A percentile compares a stretch with the other conserved stretches of the same genome.
Evolutionary conservation across 2,113 vertebrate genomes (phyloP).

Genomic region (Carassius carassius): DNA sequence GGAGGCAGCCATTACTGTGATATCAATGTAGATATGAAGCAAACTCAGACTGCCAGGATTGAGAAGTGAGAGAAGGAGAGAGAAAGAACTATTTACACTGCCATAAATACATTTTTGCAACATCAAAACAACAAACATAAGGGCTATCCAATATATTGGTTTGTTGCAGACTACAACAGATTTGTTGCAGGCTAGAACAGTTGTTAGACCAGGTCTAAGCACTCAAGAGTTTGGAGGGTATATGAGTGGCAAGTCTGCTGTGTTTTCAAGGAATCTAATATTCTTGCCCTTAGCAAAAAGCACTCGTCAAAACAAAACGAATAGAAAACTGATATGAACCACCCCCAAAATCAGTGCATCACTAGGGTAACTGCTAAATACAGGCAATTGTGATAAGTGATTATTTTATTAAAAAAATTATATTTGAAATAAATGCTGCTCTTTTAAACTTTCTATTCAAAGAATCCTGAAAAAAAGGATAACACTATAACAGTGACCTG

Average conservation of each 20-base stretch:
- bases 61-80: neutral
- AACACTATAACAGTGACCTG: too few relatives aligned
- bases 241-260: too few relatives aligned
- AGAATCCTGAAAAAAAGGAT: neutral
- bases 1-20: conserved; percentile 7
- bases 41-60: conserved; percentile 15
- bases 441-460: neutral
- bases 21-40: neutral
- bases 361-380: neutral
- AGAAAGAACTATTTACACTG: neutral
- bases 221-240: neutral
- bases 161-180: neutral
- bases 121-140: neutral
- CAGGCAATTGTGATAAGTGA: neutral
- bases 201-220: neutral
- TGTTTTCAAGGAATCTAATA: neutral
- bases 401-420: neutral
- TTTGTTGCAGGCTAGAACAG: neutral
- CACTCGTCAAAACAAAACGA: too few relatives aligned
- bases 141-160: neutral
- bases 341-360: neutral
- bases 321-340: neutral
- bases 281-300: neutral
- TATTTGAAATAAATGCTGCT: neutral
- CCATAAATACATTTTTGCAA: conserved; percentile 1